Evolutionary conservation across 2,113 vertebrate genomes (phyloP).

Genomic region (Corapipo altera): DNA sequence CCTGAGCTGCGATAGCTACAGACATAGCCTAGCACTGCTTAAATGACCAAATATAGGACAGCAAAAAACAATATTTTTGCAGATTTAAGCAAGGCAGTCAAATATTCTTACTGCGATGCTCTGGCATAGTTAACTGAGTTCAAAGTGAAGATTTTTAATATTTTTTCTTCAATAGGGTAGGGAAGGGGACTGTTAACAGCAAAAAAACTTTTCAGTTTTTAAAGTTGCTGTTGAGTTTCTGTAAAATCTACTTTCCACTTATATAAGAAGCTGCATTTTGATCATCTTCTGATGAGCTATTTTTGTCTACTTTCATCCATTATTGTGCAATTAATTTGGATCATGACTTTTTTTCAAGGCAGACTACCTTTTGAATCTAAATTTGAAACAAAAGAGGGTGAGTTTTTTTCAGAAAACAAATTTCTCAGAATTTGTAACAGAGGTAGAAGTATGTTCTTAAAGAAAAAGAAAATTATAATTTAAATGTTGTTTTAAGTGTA

Average conservation of each 20-base stretch:
- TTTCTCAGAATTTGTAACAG: background rate
- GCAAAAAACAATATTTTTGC: background rate
- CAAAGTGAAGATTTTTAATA: background rate
- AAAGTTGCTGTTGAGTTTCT: background rate
- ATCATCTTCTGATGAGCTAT: background rate
- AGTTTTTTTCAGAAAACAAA: background rate
- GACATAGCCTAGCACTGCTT: background rate
- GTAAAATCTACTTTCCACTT: slow-evolving; percentile 18
- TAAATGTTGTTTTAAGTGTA: background rate
- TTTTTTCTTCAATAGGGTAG: background rate
- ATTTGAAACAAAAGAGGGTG: background rate
- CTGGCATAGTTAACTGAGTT: background rate
- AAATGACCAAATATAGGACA: background rate
- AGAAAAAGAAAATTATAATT: background rate
- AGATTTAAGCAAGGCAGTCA: background rate
- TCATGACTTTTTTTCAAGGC: background rate
- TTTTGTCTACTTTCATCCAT: slow-evolving; percentile 5
- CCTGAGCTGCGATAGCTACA: background rate
- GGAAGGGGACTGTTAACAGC: background rate
- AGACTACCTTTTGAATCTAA: background rate
- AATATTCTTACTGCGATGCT: background rate
- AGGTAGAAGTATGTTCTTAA: background rate
- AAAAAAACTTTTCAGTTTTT: background rate
- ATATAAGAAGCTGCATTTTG: slow-evolving; percentile 18
- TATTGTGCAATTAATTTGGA: slow-evolving; percentile 24